Conservation (phyloP, 2,113 vertebrate species). For the Bubo bubo region DNA sequence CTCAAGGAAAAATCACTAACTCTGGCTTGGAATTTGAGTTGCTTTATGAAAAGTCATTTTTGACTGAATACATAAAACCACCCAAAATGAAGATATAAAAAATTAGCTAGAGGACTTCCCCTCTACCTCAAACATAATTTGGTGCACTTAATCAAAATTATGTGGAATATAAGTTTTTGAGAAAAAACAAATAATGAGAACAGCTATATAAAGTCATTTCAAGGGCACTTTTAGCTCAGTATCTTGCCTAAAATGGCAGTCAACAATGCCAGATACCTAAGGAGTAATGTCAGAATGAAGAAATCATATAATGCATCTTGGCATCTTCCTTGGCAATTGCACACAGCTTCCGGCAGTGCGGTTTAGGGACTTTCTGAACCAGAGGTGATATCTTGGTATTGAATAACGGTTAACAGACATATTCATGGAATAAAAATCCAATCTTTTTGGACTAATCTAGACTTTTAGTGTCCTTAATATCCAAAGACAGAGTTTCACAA, state of each 20-base stretch:
- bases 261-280: not conserved
- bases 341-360: not conserved
- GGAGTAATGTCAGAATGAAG: not conserved
- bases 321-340: not conserved
- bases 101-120: not conserved
- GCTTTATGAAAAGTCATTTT: not conserved
- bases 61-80: not conserved
- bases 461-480: not conserved
- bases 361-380: not conserved
- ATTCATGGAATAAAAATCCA: not conserved
- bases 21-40: not conserved
- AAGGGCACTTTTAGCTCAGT: not conserved
- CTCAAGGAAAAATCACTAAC: not conserved
- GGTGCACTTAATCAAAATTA: not conserved
- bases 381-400: not conserved
- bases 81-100: not conserved
- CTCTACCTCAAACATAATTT: not conserved
- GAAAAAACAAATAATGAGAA: not conserved
- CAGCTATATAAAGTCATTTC: not conserved
- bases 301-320: not conserved
- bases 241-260: not conserved
- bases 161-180: not conserved
- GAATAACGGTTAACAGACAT: not conserved
- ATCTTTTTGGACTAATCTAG: not conserved
- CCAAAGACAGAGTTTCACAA: not conserved